Conservation (phyloP, 2,797 vertebrate genomes). For the Sarcoramphus papa region DNA sequence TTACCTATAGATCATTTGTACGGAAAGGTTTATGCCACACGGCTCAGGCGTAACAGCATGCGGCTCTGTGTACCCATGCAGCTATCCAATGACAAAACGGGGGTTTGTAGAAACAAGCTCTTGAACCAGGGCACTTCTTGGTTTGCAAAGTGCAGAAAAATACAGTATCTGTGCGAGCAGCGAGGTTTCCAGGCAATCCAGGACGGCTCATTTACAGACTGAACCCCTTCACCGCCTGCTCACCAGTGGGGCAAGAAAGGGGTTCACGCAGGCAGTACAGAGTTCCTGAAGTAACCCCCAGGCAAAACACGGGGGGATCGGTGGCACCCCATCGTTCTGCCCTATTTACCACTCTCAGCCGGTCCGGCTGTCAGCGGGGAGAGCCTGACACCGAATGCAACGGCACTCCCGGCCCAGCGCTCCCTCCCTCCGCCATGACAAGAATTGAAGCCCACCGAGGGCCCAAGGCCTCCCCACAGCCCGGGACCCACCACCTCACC, state of each 20-base stretch:
- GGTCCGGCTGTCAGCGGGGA: fast-evolving
- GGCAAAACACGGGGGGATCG: fast-evolving
- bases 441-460: fast-evolving
- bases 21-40: fast-evolving
- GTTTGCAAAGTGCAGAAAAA: fast-evolving
- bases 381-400: fast-evolving
- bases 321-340: fast-evolving
- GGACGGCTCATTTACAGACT: fast-evolving
- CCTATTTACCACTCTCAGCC: fast-evolving
- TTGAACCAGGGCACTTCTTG: fast-evolving
- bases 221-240: fast-evolving
- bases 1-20: fast-evolving
- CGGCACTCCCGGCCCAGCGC: fast-evolving
- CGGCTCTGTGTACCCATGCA: fast-evolving
- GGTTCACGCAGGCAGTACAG: fast-evolving
- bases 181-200: fast-evolving
- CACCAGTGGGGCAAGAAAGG: fast-evolving
- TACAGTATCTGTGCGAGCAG: fast-evolving
- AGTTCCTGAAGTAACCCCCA: fast-evolving
- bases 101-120: fast-evolving
- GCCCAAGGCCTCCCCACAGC: neutral
- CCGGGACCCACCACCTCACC: fast-evolving
- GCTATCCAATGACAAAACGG: fast-evolving
- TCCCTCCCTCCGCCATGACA: neutral
- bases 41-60: fast-evolving